A percentile compares a stretch with the other conserved stretches of the same genome.
Conservation (phyloP, 2,888 invertebrate species). For the Drosophila ustulata region DNA sequence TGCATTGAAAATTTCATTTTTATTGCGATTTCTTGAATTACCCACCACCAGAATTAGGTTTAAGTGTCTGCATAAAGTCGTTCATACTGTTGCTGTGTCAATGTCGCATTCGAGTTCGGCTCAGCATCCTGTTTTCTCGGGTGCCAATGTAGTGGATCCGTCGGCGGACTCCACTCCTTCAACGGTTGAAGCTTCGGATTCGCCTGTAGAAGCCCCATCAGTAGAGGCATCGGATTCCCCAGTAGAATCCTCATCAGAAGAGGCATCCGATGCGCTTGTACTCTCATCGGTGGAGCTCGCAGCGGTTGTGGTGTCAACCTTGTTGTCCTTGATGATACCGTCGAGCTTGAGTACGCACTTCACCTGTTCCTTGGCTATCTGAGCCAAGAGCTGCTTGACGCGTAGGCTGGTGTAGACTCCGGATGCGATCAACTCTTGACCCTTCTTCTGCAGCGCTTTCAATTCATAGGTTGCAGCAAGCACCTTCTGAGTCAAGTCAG, state of each 20-base stretch:
- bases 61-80: conserved; percentile 1
- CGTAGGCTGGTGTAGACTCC: neutral
- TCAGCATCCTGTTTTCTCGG: neutral
- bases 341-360: neutral
- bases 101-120: neutral
- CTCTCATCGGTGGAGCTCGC: neutral
- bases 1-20: conserved; percentile 24
- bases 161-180: too few species aligned
- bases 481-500: neutral
- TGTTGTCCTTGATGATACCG: neutral
- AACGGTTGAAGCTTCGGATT: neutral
- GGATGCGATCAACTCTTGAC: neutral
- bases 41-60: conserved; percentile 19
- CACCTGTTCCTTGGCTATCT: neutral
- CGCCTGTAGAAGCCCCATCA: too few species aligned
- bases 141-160: too few species aligned
- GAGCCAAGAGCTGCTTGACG: neutral
- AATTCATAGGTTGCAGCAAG: neutral
- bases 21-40: conserved; percentile 24
- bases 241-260: too few species aligned
- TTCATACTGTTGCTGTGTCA: neutral
- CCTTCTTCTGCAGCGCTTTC: neutral
- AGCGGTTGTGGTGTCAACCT: neutral
- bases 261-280: neutral
- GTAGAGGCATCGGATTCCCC: too few species aligned